Percentiles rank a stretch among this genome's conserved stretches.
Evolutionary conservation across 2,113 vertebrate genomes (phyloP).

Genomic region (Camarhynchus parvulus): DNA sequence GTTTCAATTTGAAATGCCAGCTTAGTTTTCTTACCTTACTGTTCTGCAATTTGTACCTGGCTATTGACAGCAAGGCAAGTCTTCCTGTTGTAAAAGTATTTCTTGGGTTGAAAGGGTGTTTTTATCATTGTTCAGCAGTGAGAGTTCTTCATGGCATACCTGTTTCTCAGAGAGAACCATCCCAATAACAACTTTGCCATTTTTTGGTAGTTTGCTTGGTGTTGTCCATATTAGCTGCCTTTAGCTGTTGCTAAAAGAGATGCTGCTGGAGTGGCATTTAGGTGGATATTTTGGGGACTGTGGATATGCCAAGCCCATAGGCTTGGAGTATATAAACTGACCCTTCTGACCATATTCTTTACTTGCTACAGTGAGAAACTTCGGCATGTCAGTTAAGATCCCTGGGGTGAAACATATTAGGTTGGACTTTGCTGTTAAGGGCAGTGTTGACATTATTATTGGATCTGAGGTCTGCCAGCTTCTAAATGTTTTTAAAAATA

Average conservation of each 20-base stretch:
- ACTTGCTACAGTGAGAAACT: not conserved
- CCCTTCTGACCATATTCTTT: not conserved
- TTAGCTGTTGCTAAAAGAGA: not conserved
- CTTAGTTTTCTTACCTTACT: not conserved
- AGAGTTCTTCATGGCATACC: not conserved
- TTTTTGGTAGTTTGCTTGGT: not conserved
- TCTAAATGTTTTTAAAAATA: constrained; percentile 44
- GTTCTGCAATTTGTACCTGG: not conserved
- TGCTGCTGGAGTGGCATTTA: not conserved
- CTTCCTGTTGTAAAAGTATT: not conserved
- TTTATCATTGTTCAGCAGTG: not conserved
- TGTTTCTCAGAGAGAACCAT: not conserved
- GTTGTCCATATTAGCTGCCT: not conserved
- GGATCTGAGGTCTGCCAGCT: constrained; percentile 40
- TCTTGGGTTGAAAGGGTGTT: not conserved
- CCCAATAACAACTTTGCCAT: not conserved
- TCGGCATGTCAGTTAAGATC: not conserved
- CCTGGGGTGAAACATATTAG: not conserved
- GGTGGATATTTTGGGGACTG: not conserved
- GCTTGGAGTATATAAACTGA: not conserved
- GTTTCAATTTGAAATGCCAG: not conserved
- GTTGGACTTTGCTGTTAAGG: constrained; percentile 10
- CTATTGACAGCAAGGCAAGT: not conserved
- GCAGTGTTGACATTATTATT: constrained; percentile 31
- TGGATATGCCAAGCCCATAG: not conserved